Evolutionary conservation across 1,140 invertebrate species (phyloP).

Genomic region (Aphaenogaster floridana): DNA sequence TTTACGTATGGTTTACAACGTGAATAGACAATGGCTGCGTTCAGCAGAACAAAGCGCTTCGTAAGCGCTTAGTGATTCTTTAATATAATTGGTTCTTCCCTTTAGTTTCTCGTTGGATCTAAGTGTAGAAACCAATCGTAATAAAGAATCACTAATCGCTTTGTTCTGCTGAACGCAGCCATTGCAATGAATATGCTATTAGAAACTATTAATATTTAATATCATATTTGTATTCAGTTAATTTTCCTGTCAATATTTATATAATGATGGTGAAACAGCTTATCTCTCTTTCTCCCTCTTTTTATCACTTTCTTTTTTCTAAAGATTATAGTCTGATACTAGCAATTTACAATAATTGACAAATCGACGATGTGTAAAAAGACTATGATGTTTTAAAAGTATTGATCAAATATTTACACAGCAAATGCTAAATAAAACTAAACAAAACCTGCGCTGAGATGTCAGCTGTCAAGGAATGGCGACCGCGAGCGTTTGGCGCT

Average conservation of each 20-base stretch:
- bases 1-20: neutral
- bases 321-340: neutral
- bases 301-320: neutral
- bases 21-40: no score
- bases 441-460: neutral
- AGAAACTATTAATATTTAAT: neutral
- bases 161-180: no score
- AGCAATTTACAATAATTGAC: neutral
- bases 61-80: no score
- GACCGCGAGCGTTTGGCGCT: neutral
- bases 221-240: neutral
- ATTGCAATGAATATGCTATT: neutral
- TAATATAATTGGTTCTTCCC: no score
- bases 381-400: neutral
- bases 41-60: no score
- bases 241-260: neutral
- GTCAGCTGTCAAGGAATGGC: constrained; percentile 1
- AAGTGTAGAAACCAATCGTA: no score
- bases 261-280: neutral
- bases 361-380: neutral
- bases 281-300: neutral
- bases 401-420: neutral
- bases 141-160: no score
- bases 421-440: neutral
- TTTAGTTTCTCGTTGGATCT: no score